Conservation (phyloP, 53 echinoderm and acorn worm species). For the Pentamera pediparva region DNA sequence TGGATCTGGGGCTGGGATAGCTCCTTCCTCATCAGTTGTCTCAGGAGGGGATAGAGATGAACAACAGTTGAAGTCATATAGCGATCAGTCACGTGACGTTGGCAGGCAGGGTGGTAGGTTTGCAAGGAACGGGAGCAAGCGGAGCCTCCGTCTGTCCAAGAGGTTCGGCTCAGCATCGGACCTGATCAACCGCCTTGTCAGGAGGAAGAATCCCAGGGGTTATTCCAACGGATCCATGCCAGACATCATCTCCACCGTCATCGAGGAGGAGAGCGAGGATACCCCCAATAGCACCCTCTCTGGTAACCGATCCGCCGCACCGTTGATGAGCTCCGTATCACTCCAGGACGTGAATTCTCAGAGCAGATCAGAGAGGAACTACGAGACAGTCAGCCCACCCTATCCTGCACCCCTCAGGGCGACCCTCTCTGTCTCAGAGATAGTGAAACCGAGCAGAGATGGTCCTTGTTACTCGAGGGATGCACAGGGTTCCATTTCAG, state of each 20-base stretch:
- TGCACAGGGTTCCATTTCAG: slow-evolving; percentile 14
- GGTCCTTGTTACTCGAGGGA: slow-evolving; percentile 7
- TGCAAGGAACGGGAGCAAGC: background rate
- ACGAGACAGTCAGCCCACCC: slow-evolving; percentile 49
- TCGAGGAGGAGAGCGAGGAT: background rate
- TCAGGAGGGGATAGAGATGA: too few relatives aligned
- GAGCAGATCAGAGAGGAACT: background rate
- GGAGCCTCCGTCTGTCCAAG: slow-evolving; percentile 51
- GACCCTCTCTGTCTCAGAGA: slow-evolving; percentile 66
- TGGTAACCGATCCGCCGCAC: background rate
- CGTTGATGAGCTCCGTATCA: background rate
- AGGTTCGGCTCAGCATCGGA: slow-evolving; percentile 89
- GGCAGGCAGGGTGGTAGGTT: background rate
- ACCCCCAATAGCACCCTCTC: background rate
- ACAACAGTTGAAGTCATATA: too few relatives aligned
- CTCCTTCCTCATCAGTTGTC: too few relatives aligned
- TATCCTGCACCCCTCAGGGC: slow-evolving; percentile 88
- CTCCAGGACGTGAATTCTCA: background rate
- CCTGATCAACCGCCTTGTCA: slow-evolving; percentile 65
- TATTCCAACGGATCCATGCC: background rate
- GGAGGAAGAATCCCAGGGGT: slow-evolving; percentile 63
- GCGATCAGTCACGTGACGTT: too few relatives aligned
- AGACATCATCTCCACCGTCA: slow-evolving; percentile 1
- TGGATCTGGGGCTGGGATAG: too few relatives aligned
- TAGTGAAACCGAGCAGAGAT: slow-evolving; percentile 27